Base-by-base conservation (phyloP, 2,797 vertebrate genomes). In the Helostoma temminkii region DNA sequence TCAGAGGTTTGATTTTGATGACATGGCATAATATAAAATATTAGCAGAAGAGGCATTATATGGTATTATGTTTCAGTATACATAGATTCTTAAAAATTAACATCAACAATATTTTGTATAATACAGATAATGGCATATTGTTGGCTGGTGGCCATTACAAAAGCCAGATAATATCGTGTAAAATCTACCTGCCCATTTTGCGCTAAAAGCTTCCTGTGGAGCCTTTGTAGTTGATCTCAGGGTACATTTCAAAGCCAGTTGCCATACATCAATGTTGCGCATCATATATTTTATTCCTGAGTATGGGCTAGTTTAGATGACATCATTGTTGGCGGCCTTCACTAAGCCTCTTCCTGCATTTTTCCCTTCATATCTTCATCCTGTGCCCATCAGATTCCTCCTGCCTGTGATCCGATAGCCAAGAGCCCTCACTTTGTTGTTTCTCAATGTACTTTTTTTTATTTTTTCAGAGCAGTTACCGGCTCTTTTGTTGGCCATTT, bases 401-500 rank as follows among this genome's bases (percentile, higher is more conserved):
- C 34, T 0, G 28, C 53, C 66, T 88, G 77, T 86, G 81, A 90
- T 89, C 83, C 59, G 2, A 63, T 75, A 56, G 77, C 85, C 80
- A 80, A 82, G 66, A 89, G 76, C 74, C 50, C 28, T 69, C 47
- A 54, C 83, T 88, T 89, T 90, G 80, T 87, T 86, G 50, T 74
- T 80, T 42, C 54, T 63, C 34, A 24, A 64, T n/a, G n/a, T n/a
- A n/a, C 30, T 58, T 21, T 46, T 66, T 66, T 74, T 52, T 66
- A 47, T 50, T 37, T 57, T 42, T 53, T 9, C 47, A 32, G n/a
- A 78, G 67, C 80, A 65, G 78, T 91, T 83, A 88, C 71, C 19
- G 42, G 22, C 72, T 89, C 67, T 80, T 88, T 87, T 89, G 80
- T 85, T 74, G 76, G 81, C 66, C 74, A 88, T 89, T 93, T 90